Base-by-base conservation (phyloP, 2,113 vertebrate species). In the Felis chaus region DNA sequence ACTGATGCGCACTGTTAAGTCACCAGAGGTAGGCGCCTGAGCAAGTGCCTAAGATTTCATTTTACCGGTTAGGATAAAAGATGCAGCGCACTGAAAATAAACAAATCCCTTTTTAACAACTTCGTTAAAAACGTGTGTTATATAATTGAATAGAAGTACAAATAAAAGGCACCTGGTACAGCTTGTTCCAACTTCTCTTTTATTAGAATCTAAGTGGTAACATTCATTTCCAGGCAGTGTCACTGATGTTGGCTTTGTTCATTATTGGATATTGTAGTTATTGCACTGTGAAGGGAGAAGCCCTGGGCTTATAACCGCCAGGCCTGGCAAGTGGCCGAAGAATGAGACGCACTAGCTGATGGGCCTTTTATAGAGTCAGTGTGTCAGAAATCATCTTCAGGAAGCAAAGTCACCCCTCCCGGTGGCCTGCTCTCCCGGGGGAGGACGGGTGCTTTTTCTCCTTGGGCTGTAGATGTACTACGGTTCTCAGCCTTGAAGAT, bases 131-230 rank as follows among this genome's bases (percentile, higher is more conserved):
- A 81, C 80, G 96, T 87, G 80, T 88, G 83, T 53, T 61, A n/a
- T 84, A 41, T 97, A 97, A 97, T 97, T 97, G 98, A 96, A 97
- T 97, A 93, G 91, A 95, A 97, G 76, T 88, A 94, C 94, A 97
- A 97, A 98, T 95, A 97, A 94, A 95, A 97, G 90, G 93, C 50
- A 96, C 91, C 94, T 89, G 89, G 84, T 95, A 95, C 92, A 90
- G 80, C 97, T 81, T 97, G 94, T 97, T 97, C 94, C 73, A 97
- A 81, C 91, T 66, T 84, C 84, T 92, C 71, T 95, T 93, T 97
- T 97, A 97, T 97, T 96, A 96, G 94, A 96, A 89, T 95, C 94
- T 97, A 97, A 97, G 93, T 86, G 85, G 96, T 95, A 82, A 80
- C 95, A 94, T 97, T 97, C 93, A 97, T 97, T 98, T 97, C 82